Evolutionary conservation across 2,888 invertebrate species (phyloP).

Genomic region (Tachina grossa): DNA sequence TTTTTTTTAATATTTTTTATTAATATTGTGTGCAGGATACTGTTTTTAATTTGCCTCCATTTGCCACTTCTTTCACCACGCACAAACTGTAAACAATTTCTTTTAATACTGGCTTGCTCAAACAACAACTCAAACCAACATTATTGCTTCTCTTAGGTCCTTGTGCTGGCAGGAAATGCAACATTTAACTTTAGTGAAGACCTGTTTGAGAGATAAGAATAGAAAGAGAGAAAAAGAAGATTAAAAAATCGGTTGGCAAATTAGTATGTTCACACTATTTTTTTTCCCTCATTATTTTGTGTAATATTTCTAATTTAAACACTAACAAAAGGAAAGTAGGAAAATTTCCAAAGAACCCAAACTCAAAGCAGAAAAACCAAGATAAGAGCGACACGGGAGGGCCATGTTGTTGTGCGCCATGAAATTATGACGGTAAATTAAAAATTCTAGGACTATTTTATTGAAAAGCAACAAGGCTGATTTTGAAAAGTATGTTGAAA

Average conservation of each 20-base stretch:
- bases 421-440: slow-evolving; percentile 47
- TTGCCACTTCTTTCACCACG: slow-evolving; percentile 16
- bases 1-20: not conserved
- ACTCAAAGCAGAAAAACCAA: not conserved
- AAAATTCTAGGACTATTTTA: slow-evolving; percentile 29
- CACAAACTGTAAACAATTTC: slow-evolving; percentile 6
- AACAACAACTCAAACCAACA: not conserved
- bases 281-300: slow-evolving; percentile 30
- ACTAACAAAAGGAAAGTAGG: not conserved
- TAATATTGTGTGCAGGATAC: slow-evolving; percentile 31
- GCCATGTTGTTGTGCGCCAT: not conserved
- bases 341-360: not conserved
- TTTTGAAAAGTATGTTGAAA: slow-evolving; percentile 10
- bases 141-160: not conserved
- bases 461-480: not conserved
- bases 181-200: slow-evolving; percentile 38
- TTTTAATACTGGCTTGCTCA: slow-evolving; percentile 2
- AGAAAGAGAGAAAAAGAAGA: not conserved
- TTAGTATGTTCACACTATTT: slow-evolving; percentile 54
- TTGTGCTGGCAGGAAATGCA: slow-evolving; percentile 7
- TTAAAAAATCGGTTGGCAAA: slow-evolving; percentile 40
- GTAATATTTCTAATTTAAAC: slow-evolving; percentile 29
- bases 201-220: slow-evolving; percentile 59
- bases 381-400: not conserved
- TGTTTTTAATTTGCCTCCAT: slow-evolving; percentile 52